Percentiles rank a stretch among this genome's conserved stretches.
Conservation (phyloP, 2,888 invertebrate species). For the Rotaria magnacalcarata region DNA sequence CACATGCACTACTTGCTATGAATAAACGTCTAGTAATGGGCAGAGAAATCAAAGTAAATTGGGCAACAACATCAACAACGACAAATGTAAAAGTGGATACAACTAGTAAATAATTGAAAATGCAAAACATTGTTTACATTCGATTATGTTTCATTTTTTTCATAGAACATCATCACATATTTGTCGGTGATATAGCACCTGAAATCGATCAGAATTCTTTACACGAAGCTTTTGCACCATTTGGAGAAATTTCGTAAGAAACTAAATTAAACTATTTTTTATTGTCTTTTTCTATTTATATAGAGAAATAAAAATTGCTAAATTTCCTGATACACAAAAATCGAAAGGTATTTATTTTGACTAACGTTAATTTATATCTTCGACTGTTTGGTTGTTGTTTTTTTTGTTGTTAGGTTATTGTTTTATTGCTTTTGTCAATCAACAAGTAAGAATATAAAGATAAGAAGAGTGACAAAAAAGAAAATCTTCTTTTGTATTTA, state of each 20-base stretch:
- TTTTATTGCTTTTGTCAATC: conserved; percentile 5
- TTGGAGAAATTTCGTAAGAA: conserved; percentile 83
- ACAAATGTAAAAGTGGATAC: conserved; percentile 66
- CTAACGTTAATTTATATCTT: no score
- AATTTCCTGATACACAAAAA: conserved; percentile 95
- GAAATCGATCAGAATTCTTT: conserved; percentile 97
- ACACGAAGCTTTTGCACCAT: conserved; percentile 92
- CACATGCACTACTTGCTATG: conserved; percentile 95
- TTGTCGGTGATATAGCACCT: conserved; percentile 96
- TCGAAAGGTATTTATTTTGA: conserved; percentile 78
- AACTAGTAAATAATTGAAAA: conserved; percentile 65
- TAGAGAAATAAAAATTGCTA: conserved; percentile 88
- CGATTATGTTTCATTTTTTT: conserved; percentile 45
- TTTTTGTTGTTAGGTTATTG: neutral
- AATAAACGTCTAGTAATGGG: conserved; percentile 93
- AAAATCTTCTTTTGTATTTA: no score
- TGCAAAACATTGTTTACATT: neutral
- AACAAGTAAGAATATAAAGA: neutral
- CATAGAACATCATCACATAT: conserved; percentile 90
- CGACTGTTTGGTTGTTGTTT: neutral
- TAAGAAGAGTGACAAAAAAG: neutral
- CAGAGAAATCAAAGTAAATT: conserved; percentile 98
- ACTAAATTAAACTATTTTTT: conserved; percentile 50
- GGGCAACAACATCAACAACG: conserved; percentile 91
- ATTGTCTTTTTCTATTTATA: conserved; percentile 48